Percentiles rank a stretch among this genome's conserved stretches.
phyloP scores from a whole-genome alignment of 2,888 invertebrate genomes.

The Lasioglossum morio region DNA sequence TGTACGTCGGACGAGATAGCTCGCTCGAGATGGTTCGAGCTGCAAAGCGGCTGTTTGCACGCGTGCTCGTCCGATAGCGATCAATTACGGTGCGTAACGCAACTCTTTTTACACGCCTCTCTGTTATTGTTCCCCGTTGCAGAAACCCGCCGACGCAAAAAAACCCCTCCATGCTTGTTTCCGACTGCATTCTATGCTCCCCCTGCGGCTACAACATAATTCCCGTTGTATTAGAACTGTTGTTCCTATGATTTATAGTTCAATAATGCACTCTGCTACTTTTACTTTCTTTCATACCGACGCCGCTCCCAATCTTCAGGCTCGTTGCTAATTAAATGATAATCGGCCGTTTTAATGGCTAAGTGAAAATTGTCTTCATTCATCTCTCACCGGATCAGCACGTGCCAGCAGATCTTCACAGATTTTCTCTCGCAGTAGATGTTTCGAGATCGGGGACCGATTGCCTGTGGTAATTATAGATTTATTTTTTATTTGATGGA shows the following conservation, averaged over 20 bases:
- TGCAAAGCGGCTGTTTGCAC: constrained; percentile 57
- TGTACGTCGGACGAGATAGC: constrained; percentile 13
- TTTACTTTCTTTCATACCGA: not conserved
- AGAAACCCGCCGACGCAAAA: constrained; percentile 21
- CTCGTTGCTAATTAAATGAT: constrained; percentile 1
- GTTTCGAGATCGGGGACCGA: not conserved
- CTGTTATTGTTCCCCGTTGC: constrained; percentile 45
- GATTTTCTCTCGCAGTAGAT: not conserved
- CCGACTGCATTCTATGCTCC: constrained; percentile 30
- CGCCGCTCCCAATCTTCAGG: not conserved
- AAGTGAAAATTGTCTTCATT: not conserved
- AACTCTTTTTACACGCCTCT: constrained; percentile 52
- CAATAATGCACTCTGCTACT: not conserved
- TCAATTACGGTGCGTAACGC: constrained; percentile 58
- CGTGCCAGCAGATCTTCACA: not conserved
- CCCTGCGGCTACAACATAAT: constrained; percentile 33
- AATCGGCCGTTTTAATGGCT: not conserved
- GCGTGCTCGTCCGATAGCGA: constrained; percentile 55
- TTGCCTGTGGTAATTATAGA: no score
- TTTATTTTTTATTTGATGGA: no score
- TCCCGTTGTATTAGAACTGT: constrained; percentile 8
- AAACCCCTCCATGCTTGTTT: not conserved
- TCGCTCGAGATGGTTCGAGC: constrained; percentile 42
- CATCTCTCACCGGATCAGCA: not conserved
- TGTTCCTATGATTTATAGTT: not conserved